A percentile compares a stretch with the other conserved stretches of the same genome.
Evolutionary conservation across 2,797 vertebrate genomes (phyloP).

Genomic region (Varecia variegata): DNA sequence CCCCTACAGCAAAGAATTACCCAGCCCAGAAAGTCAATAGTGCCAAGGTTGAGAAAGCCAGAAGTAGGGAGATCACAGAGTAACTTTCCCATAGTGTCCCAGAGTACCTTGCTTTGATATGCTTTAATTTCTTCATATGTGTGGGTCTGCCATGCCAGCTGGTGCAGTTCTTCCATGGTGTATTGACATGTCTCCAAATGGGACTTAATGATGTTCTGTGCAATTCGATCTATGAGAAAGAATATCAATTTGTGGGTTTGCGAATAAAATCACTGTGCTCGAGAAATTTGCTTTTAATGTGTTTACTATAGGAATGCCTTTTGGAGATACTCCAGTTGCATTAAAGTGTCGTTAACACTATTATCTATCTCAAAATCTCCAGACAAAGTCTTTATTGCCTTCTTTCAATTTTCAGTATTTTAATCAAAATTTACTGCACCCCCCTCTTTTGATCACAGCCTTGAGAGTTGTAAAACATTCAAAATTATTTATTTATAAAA

Average conservation of each 20-base stretch:
- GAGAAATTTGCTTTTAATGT: neutral
- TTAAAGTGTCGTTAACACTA: neutral
- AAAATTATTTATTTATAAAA: constrained; percentile 19
- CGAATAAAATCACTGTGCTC: constrained; percentile 12
- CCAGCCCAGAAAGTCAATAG: neutral
- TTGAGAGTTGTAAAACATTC: neutral
- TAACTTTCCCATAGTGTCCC: neutral
- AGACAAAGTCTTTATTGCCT: neutral
- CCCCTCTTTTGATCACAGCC: neutral
- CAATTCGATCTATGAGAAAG: constrained; percentile 92
- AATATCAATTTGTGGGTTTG: neutral
- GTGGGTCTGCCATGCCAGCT: constrained; percentile 98
- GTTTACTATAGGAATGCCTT: neutral
- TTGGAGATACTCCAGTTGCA: neutral
- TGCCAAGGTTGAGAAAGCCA: neutral
- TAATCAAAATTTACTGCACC: neutral
- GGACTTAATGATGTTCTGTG: constrained; percentile 99
- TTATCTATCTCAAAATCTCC: neutral
- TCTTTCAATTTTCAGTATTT: neutral
- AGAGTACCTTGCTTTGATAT: constrained; percentile 98
- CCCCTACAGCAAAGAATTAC: neutral
- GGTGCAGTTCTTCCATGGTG: constrained; percentile 97
- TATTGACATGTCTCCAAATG: constrained; percentile 99
- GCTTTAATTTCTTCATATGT: constrained; percentile 98
- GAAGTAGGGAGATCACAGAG: neutral